Base-by-base conservation (phyloP, 2,888 invertebrate genomes). In the Nesidiocoris tenuis region DNA sequence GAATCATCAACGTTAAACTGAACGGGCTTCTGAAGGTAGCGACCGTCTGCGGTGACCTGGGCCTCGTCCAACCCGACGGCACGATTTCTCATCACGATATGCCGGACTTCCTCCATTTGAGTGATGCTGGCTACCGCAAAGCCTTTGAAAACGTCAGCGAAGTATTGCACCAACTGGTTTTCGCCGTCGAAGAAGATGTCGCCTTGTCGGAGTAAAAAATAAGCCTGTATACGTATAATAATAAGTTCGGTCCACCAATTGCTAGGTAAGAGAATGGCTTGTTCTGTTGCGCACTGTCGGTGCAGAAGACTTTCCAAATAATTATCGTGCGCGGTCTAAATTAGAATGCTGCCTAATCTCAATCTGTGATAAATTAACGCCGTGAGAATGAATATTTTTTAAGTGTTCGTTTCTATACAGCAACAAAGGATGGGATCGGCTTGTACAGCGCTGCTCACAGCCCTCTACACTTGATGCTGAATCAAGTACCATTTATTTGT, bases 51-150 rank as follows among this genome's bases (percentile, higher is more conserved):
- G 90, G 93, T 81, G 94, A 94, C 82, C 90, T 92, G 82, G 91
- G 91, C 64, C 88, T 93, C 80, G 86, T 93, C 74, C 91, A 92
- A 83, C 87, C 87, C 64, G 92, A 92, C 85, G 92, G 93, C 1
- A 88, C 89, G 61, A 94, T 96, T 77, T 92, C 92, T 82, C 94
- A 93, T 82, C 91, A 91, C 82, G 95, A 96, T 83, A 93, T 96
- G 93, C 91, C 93, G 82, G 96, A 96, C 84, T 96, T 94, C 84
- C 88, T 95, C 67, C 91, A 94, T 82, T 87, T 95, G 77, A 95
- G 94, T 1, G 92, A 92, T 84, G 88, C 90, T 67, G 96, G 95
- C 72, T 94, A 94, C 84, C 88, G 89, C 82, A 95, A 95, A 84
- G 91, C 92, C 9, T 94, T 94, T 84, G 93, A 93, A 84, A 92